Percentiles rank a stretch among this genome's conserved stretches.
phyloP scores from a whole-genome alignment of 2,113 vertebrate species.

The Morphnarchus princeps region DNA sequence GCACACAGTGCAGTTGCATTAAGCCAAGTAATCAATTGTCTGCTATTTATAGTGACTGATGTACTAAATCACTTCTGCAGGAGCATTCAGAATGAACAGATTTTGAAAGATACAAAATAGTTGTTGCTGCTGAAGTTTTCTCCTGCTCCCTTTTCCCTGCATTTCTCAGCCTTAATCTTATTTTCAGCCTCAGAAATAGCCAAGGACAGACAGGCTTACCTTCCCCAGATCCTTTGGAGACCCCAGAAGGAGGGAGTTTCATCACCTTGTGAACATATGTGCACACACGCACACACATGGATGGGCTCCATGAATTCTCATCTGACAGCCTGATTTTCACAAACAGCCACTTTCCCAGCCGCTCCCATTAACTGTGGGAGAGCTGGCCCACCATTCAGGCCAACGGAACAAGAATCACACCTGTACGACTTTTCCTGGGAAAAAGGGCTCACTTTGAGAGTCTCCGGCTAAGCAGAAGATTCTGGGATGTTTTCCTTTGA shows the following conservation, averaged over 20 bases:
- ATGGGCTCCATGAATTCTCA: background rate
- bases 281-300: too few species aligned
- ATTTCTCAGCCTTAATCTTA: background rate
- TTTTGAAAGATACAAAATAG: background rate
- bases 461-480: background rate
- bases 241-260: background rate
- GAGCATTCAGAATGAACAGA: background rate
- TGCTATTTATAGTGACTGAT: background rate
- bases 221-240: background rate
- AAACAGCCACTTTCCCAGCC: background rate
- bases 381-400: background rate
- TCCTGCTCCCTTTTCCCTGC: background rate
- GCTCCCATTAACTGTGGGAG: background rate
- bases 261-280: background rate
- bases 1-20: background rate
- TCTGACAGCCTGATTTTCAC: background rate
- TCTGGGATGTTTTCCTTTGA: background rate
- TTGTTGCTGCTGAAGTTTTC: background rate
- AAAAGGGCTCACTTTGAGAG: background rate
- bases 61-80: background rate
- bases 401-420: background rate
- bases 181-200: background rate
- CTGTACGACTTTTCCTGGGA: fast-evolving
- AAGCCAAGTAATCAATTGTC: background rate
- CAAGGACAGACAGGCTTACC: background rate